These are phyloP conservation scores for Palythoa caribaeorum DNA, from an alignment of 92 coral and sea anemone genomes.

Conservation along the genomic window DNA sequence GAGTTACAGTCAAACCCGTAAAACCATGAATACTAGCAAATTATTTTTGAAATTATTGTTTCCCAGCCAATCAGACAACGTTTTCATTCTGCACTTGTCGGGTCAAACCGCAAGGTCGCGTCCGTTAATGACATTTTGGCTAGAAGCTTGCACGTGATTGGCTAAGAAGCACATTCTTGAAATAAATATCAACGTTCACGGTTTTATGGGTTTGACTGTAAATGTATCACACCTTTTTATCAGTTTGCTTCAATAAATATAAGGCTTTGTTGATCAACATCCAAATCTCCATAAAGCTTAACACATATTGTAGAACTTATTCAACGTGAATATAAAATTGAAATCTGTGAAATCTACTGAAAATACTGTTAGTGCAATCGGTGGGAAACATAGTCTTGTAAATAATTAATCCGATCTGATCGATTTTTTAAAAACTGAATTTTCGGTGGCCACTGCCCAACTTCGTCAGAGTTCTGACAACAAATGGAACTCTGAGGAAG, in stretches of 20 bases:
- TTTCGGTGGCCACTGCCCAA: conserved; percentile 17
- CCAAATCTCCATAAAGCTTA: conserved; percentile 14
- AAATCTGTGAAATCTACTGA: conserved; percentile 13
- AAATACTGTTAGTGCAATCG: conserved; percentile 14
- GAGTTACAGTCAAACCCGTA: conserved; percentile 25
- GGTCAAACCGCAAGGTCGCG: conserved; percentile 41
- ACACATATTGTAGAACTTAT: conserved; percentile 12
- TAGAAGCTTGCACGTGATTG: conserved; percentile 38
- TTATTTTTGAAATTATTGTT: conserved; percentile 5
- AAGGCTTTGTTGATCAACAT: conserved; percentile 14
- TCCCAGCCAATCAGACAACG: conserved; percentile 17
- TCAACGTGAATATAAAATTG: conserved; percentile 12
- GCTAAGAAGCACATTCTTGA: conserved; percentile 31
- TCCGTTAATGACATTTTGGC: conserved; percentile 22
- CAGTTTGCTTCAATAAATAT: conserved; percentile 12
- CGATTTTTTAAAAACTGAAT: conserved; percentile 11
- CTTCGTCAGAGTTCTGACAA: conserved; percentile 15
- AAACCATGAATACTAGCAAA: conserved; percentile 21
- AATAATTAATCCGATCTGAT: conserved; percentile 12
- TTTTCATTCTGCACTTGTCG: conserved; percentile 38
- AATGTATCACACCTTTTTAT: conserved; percentile 9
- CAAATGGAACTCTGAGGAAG: conserved; percentile 15
- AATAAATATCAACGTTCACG: conserved; percentile 29
- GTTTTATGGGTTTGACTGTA: conserved; percentile 30
- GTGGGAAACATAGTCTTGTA: conserved; percentile 14